Percentiles rank a stretch among this genome's conserved stretches.
Evolutionary conservation across 2,113 vertebrate species (phyloP).

Genomic region (Macroglossus sobrinus): DNA sequence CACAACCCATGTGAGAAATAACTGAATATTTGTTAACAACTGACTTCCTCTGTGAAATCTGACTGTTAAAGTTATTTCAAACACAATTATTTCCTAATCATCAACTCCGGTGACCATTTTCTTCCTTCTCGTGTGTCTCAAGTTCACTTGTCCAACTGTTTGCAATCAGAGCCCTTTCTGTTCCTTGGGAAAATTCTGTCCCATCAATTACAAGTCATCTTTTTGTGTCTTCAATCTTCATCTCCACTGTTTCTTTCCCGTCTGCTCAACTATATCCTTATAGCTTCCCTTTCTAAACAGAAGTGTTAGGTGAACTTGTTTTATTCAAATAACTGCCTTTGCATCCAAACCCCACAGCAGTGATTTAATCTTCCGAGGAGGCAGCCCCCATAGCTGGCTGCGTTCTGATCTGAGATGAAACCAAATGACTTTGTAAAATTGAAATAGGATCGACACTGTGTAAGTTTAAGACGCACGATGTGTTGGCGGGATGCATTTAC

Average conservation of each 20-base stretch:
- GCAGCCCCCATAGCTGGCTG: neutral
- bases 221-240: neutral
- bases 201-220: neutral
- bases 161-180: neutral
- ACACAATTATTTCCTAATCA: constrained; percentile 35
- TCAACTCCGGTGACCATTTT: neutral
- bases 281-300: neutral
- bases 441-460: neutral
- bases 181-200: constrained; percentile 29
- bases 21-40: neutral
- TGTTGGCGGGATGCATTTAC: neutral
- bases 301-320: neutral
- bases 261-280: neutral
- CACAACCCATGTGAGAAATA: neutral
- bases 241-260: neutral
- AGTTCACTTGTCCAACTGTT: neutral
- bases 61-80: neutral
- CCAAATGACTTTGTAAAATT: neutral
- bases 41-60: constrained; percentile 19
- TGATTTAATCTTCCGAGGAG: neutral
- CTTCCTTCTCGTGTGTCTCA: neutral
- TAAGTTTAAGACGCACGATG: neutral
- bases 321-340: neutral
- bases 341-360: neutral
- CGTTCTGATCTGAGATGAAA: neutral